A percentile compares a stretch with the other conserved stretches of the same genome.
Evolutionary conservation across 2,113 vertebrate species (phyloP).

Genomic region (Anthoscopus minutus): DNA sequence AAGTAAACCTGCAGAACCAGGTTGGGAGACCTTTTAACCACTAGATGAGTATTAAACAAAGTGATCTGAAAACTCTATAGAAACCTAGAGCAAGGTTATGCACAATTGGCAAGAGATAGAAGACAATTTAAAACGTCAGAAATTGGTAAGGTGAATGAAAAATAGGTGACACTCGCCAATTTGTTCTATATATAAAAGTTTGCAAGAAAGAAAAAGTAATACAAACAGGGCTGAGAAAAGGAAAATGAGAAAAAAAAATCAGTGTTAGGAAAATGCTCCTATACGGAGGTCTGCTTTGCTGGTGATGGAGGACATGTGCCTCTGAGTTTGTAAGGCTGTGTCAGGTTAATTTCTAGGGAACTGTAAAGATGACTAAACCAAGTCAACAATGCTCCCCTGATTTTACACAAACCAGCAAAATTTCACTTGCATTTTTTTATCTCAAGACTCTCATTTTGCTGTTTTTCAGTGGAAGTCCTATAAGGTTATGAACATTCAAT

Average conservation of each 20-base stretch:
- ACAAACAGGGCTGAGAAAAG: not conserved
- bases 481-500: not conserved
- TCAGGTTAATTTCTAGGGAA: not conserved
- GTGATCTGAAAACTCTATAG: not conserved
- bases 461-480: not conserved
- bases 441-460: not conserved
- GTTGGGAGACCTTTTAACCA: not conserved
- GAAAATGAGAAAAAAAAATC: not conserved
- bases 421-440: not conserved
- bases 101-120: fast-evolving
- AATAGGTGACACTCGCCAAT: not conserved
- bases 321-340: not conserved
- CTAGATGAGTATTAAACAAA: not conserved
- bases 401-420: not conserved
- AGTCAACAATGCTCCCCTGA: not conserved
- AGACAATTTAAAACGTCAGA: not conserved
- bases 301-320: not conserved
- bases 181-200: not conserved
- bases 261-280: not conserved
- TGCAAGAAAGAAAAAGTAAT: not conserved
- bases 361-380: not conserved
- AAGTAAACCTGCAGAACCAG: not conserved
- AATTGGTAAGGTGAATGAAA: not conserved
- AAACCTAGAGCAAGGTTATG: not conserved
- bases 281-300: not conserved